Evolutionary conservation across 2,888 invertebrate species (phyloP), one percentile per base, ranked within the genome.

Genomic region (Keiferia lycopersicella): DNA sequence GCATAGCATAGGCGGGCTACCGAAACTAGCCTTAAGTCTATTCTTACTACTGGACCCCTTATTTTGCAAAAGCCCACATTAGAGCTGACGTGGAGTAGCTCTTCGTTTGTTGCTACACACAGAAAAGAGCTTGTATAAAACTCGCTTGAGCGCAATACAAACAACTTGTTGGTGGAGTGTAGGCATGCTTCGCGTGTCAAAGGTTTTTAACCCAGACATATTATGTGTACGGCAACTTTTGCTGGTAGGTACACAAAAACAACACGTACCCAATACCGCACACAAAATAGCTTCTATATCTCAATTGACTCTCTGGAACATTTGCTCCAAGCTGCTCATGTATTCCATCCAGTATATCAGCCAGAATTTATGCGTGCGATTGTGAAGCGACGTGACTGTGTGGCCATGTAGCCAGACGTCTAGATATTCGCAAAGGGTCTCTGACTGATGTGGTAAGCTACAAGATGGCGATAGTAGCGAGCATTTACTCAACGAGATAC

Each of bases 241-340:
- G 51, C 2, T 51, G 16, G 18, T 10, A 50, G 18, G 16, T 16
- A 51, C 51, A 12, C 22, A 1, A 45, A 45, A 1, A n/a, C n/a
- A 45, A 16, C 45, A 45, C 45, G 45, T 45, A 16, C 11, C 16
- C 16, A 16, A 45, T 45, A 45, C 6, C 16, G 45, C 45, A n/a
- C 45, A 45, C 16, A 45, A 45, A 45, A 16, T 45, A 45, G 45
- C 16, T 45, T 3, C 45, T 45, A 45, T 45, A 45, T 45, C 45
- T 51, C 20, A 51, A 51, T 22, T 22, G 10, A 3, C 22, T 12
- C 51, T 2, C 26, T 38, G 34, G 45, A 45, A 16, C 45, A 45
- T 45, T 45, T n/a, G 45, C 45, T 45, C 45, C n/a, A 8, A 45
- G 18, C 65, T 68, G 57, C 69, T 69, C 72, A 71, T 69, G 73